phyloP scores from a whole-genome alignment of 2,113 vertebrate genomes.

The Brachionichthys hirsutus region DNA sequence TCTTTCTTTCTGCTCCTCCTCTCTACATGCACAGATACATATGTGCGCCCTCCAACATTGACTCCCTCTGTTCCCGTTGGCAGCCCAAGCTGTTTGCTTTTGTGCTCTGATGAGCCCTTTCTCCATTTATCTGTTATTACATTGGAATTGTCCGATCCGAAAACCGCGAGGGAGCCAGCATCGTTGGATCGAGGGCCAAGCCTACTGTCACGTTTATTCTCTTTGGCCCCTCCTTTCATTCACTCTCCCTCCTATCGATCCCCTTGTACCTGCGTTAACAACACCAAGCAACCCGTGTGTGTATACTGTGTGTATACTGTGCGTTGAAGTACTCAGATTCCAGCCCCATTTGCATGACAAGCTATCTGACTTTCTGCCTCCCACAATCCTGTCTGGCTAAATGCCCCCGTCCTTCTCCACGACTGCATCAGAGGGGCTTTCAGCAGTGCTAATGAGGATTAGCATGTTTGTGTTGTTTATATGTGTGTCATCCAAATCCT shows the following conservation, averaged over 20 bases:
- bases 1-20: constrained; percentile 55
- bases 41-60: constrained; percentile 60
- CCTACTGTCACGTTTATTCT: constrained; percentile 33
- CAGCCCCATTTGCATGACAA: constrained; percentile 40
- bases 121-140: constrained; percentile 81
- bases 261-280: constrained; percentile 23
- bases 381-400: constrained; percentile 43
- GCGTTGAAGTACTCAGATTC: constrained; percentile 24
- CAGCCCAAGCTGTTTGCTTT: constrained; percentile 79
- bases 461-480: constrained; percentile 81
- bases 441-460: constrained; percentile 80
- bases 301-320: constrained; percentile 20
- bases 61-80: constrained; percentile 75
- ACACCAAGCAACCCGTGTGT: constrained; percentile 29
- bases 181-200: constrained; percentile 58
- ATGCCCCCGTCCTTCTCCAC: constrained; percentile 28
- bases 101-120: constrained; percentile 73
- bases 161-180: constrained; percentile 68
- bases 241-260: constrained; percentile 49
- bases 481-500: constrained; percentile 79
- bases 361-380: constrained; percentile 39
- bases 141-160: constrained; percentile 76
- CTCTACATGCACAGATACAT: constrained; percentile 62
- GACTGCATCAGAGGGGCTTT: constrained; percentile 70
- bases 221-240: constrained; percentile 29